A percentile compares a stretch with the other conserved stretches of the same genome.
These are phyloP conservation scores for Oncopeltus fasciatus DNA, from an alignment of 1,140 invertebrate genomes.

Conservation along the genomic window DNA sequence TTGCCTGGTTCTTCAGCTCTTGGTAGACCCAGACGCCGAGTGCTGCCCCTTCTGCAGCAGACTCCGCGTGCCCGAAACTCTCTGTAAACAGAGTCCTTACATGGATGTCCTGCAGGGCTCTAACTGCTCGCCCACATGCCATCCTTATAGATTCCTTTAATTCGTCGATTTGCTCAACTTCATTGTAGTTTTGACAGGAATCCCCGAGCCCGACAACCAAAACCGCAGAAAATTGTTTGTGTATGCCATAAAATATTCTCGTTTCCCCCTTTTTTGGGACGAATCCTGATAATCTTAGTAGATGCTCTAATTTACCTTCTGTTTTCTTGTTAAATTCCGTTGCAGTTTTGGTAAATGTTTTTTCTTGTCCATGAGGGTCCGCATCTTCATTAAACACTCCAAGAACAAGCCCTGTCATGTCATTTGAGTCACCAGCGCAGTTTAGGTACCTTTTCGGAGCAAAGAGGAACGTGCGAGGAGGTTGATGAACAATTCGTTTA, in stretches of 20 bases:
- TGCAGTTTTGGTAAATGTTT: slow-evolving; percentile 9
- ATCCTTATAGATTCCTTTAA: slow-evolving; percentile 33
- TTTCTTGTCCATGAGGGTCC: neutral
- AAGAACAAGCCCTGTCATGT: neutral
- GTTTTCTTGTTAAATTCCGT: slow-evolving; percentile 15
- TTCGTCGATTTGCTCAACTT: slow-evolving; percentile 34
- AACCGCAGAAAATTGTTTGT: slow-evolving; percentile 30
- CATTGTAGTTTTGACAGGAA: slow-evolving; percentile 29
- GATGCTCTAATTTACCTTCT: slow-evolving; percentile 15
- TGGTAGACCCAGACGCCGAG: slow-evolving; percentile 35
- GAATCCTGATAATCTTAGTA: slow-evolving; percentile 28
- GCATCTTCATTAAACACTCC: neutral
- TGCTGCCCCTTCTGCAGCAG: slow-evolving; percentile 36
- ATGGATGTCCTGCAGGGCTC: slow-evolving; percentile 29
- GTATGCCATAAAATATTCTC: slow-evolving; percentile 31
- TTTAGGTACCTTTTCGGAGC: neutral
- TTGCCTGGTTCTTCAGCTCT: slow-evolving; percentile 32
- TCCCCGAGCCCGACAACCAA: slow-evolving; percentile 36
- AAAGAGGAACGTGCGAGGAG: no score
- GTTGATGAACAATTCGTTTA: no score
- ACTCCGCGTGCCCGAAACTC: slow-evolving; percentile 36
- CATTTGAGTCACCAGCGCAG: neutral
- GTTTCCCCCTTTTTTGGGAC: slow-evolving; percentile 33
- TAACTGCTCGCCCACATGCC: slow-evolving; percentile 33
- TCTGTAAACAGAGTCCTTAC: slow-evolving; percentile 34